Evolutionary conservation across 1,140 invertebrate genomes (phyloP), one percentile per base, ranked within the genome.

Genomic region (Subanguina moxae): DNA sequence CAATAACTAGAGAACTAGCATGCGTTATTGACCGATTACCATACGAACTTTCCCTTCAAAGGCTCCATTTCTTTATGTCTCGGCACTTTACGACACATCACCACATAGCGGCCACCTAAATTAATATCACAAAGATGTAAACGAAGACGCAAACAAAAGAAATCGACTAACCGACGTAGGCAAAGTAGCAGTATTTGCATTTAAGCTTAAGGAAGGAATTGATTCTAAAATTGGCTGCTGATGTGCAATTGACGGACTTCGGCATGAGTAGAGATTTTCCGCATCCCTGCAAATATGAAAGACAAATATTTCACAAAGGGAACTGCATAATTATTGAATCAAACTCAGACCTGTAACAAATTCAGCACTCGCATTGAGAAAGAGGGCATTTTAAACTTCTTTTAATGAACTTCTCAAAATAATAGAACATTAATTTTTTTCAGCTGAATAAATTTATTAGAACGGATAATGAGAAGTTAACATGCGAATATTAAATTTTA

Each of bases 141-240:
- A 25, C 32, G 19, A 42, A 27, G 43, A 61, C 56, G 38, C 32
- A 13, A 45, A 23, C 57, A 15, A 46, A 28, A 59, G 30, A 38
- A 67, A n/a, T 67, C 30, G 23, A 67, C 65, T 42, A 67, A 59
- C 65, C 65, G 61, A 19, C 65, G 56, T 21, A 57, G n/a, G 57
- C 46, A 42, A 67, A 67, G 21, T 19, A 67, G 46, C 65, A 67
- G 32, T 43, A 67, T 15, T 57, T 56, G 30, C 65, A 67, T 3
- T 46, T 56, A 19, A 67, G 65, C 25, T 67, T 56, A 11, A 67
- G 32, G 15, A 62, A 42, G 30, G 17, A 19, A 9, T 58, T 46
- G 27, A 45, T 23, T n/a, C n/a, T 43, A 28, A 67, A 15, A 0
- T 42, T 23, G n/a, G 65, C 65, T 21, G 27, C 32, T 23, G 57